These are phyloP conservation scores for Micropoecilia bifurca DNA, from an alignment of 2,797 vertebrate genomes.

Conservation along the genomic window DNA sequence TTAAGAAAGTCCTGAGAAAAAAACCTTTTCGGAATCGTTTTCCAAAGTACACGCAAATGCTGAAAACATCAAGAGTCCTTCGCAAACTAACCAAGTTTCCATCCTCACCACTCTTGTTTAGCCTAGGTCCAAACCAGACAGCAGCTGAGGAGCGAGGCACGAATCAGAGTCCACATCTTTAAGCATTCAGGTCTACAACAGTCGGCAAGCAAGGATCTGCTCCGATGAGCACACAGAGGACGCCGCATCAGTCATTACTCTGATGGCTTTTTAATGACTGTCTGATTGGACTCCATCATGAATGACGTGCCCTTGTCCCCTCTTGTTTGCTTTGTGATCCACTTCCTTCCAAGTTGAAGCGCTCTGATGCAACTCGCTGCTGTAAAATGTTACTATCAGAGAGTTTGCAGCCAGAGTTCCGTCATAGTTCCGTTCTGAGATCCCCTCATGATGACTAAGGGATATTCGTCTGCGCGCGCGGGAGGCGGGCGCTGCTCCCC, in stretches of 20 bases:
- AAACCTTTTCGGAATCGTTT: too few relatives aligned
- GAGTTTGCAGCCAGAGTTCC: conserved; percentile 31
- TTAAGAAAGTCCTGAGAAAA: neutral
- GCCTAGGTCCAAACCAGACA: neutral
- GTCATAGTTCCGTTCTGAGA: conserved; percentile 40
- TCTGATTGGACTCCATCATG: conserved; percentile 70
- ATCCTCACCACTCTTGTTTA: conserved; percentile 9
- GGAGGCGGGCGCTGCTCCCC: conserved; percentile 33
- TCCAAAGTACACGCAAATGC: neutral
- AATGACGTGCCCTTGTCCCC: conserved; percentile 68
- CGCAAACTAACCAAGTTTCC: neutral
- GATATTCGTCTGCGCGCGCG: conserved; percentile 30
- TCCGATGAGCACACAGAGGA: conserved; percentile 66
- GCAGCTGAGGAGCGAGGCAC: conserved; percentile 16
- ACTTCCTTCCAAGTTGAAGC: conserved; percentile 27
- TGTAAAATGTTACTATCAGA: conserved; percentile 21
- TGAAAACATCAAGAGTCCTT: neutral
- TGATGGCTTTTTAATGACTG: conserved; percentile 76
- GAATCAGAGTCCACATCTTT: conserved; percentile 28
- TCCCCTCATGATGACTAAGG: conserved; percentile 61
- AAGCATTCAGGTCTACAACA: conserved; percentile 28
- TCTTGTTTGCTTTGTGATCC: conserved; percentile 41
- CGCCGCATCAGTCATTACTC: conserved; percentile 66
- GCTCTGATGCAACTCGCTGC: neutral
- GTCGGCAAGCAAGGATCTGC: conserved; percentile 37